A percentile compares a stretch with the other conserved stretches of the same genome.
phyloP scores from a whole-genome alignment of 2,113 vertebrate genomes.

The Ancistrus triradiatus region DNA sequence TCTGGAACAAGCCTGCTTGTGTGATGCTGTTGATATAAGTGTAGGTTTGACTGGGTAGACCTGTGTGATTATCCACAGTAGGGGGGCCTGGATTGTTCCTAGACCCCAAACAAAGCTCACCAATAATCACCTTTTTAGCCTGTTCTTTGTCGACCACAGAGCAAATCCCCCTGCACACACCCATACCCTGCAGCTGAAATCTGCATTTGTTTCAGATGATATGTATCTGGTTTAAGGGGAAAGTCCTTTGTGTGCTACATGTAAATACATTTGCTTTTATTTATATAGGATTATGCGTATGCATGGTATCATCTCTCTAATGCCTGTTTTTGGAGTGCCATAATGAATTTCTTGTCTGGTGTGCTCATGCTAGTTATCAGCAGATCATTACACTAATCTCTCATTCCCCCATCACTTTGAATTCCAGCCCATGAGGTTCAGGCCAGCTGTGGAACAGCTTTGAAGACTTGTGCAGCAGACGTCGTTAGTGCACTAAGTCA shows the following conservation, averaged over 20 bases:
- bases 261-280: no score
- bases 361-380: constrained; percentile 49
- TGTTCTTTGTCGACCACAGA: background rate
- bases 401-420: constrained; percentile 37
- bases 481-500: constrained; percentile 14
- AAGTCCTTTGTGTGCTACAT: background rate
- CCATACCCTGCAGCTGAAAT: constrained; percentile 14
- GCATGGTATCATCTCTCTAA: no score
- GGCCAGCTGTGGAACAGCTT: constrained; percentile 26
- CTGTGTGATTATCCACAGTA: constrained; percentile 14
- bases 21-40: background rate
- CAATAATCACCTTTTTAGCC: constrained; percentile 12
- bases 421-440: constrained; percentile 40
- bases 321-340: constrained; percentile 11
- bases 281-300: no score
- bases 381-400: constrained; percentile 42
- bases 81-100: no score
- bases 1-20: background rate
- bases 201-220: constrained; percentile 14
- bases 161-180: background rate
- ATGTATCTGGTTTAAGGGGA: constrained; percentile 4
- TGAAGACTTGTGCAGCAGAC: constrained; percentile 30
- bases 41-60: background rate
- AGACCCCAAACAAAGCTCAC: constrained; percentile 1
- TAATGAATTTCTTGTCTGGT: constrained; percentile 22